These are phyloP conservation scores for Pentamera pediparva DNA, from an alignment of 53 echinoderm and acorn worm genomes.

Conservation along the genomic window DNA sequence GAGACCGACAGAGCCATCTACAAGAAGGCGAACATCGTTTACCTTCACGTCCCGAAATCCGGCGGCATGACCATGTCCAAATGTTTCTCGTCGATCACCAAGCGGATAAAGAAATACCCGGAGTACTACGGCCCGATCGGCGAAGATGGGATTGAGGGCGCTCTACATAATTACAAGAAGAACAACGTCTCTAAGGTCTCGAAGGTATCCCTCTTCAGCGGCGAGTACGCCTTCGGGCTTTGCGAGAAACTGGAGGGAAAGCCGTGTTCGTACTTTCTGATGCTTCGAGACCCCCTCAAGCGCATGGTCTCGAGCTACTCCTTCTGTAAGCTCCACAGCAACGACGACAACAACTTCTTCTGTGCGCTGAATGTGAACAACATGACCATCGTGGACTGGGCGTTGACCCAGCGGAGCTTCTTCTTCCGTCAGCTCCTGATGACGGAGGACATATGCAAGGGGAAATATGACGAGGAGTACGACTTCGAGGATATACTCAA, in stretches of 20 bases:
- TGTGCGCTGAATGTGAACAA: slow-evolving; percentile 36
- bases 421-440: slow-evolving; percentile 63
- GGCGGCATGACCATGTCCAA: slow-evolving; percentile 55
- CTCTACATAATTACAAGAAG: not conserved
- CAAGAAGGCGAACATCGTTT: slow-evolving; percentile 37
- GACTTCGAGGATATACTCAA: not conserved
- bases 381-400: slow-evolving; percentile 64
- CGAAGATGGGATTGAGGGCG: slow-evolving; percentile 13
- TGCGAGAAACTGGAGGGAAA: slow-evolving; percentile 40
- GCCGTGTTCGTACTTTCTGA: slow-evolving; percentile 69
- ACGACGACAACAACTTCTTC: slow-evolving; percentile 43
- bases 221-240: slow-evolving; percentile 69
- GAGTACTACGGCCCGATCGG: slow-evolving; percentile 22
- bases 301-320: slow-evolving; percentile 54
- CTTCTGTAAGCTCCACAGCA: slow-evolving; percentile 51
- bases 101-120: not conserved
- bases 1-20: not conserved
- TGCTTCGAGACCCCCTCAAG: slow-evolving; percentile 67
- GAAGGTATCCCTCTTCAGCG: slow-evolving; percentile 44
- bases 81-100: slow-evolving; percentile 31
- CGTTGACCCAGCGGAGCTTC: slow-evolving; percentile 67
- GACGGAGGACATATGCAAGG: slow-evolving; percentile 6
- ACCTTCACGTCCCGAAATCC: slow-evolving; percentile 66
- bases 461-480: slow-evolving; percentile 6
- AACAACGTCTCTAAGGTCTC: not conserved